Evolutionary conservation across 2,113 vertebrate species (phyloP).

Genomic region (Nothobranchius kuhntae): DNA sequence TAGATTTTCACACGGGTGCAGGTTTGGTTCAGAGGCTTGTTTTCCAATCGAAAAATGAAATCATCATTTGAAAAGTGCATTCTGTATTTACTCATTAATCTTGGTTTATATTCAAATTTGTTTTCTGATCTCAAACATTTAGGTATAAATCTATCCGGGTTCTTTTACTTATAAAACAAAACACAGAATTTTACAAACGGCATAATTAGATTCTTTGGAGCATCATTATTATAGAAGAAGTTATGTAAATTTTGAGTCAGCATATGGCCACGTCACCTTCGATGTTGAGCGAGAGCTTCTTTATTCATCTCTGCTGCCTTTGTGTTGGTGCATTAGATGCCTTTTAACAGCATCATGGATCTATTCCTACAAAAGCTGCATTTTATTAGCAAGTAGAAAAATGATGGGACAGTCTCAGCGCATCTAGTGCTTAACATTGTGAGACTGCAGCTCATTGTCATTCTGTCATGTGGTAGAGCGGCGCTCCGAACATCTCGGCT

Average conservation of each 20-base stretch:
- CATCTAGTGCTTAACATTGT: constrained; percentile 68
- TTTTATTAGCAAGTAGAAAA: constrained; percentile 59
- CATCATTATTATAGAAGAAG: neutral
- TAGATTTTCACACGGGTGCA: too few relatives aligned
- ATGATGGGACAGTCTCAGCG: constrained; percentile 58
- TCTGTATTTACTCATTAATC: too few relatives aligned
- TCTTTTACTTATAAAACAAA: neutral
- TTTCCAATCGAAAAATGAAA: too few relatives aligned
- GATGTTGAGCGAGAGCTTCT: constrained; percentile 27
- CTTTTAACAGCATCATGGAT: constrained; percentile 36
- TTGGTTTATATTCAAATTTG: too few relatives aligned
- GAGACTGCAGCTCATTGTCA: constrained; percentile 66
- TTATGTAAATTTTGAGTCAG: neutral
- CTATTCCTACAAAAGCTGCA: constrained; percentile 24
- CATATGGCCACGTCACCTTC: constrained; percentile 15
- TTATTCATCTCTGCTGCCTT: constrained; percentile 33
- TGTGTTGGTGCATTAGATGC: constrained; percentile 46
- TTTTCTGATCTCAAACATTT: too few relatives aligned
- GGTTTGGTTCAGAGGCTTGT: too few relatives aligned
- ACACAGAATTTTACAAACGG: neutral
- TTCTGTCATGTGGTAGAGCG: constrained; percentile 54
- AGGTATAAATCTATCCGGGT: too few relatives aligned
- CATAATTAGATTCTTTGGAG: neutral
- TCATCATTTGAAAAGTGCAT: too few relatives aligned
- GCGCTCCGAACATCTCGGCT: constrained; percentile 53